These are phyloP conservation scores for Chlamydotis undulata DNA, from an alignment of 2,113 vertebrate species.

Conservation along the genomic window DNA sequence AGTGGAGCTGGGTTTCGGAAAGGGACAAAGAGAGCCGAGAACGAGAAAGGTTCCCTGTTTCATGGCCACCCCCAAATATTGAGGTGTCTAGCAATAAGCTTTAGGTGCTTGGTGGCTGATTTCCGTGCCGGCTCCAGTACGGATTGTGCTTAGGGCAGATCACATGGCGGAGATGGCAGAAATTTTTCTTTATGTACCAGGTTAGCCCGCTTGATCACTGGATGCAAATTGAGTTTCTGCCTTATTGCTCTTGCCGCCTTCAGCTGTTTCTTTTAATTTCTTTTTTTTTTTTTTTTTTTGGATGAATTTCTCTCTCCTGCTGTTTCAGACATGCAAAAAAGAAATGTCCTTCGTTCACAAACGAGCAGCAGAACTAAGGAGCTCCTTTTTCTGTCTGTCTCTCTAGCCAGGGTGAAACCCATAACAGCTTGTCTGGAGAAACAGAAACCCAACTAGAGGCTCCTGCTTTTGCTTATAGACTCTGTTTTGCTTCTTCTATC, in stretches of 20 bases:
- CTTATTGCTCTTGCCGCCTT: not conserved
- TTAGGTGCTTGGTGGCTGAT: not conserved
- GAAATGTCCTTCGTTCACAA: not conserved
- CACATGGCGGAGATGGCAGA: not conserved
- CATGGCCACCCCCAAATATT: not conserved
- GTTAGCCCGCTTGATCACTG: not conserved
- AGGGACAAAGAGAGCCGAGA: not conserved
- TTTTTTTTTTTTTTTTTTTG: not conserved
- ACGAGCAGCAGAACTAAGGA: not conserved
- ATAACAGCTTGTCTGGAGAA: not conserved
- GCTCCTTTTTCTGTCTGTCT: not conserved
- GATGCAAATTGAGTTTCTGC: constrained; percentile 53
- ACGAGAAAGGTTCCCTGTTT: not conserved
- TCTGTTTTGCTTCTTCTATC: not conserved
- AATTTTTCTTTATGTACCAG: not conserved
- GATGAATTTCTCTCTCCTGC: not conserved
- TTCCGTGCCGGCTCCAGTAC: rapidly evolving
- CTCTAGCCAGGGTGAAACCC: not conserved
- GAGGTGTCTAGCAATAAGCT: not conserved
- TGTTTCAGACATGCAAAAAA: not conserved
- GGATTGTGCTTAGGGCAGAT: not conserved
- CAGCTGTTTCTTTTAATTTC: not conserved
- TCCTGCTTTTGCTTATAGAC: not conserved
- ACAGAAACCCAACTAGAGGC: not conserved
- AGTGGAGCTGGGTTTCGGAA: not conserved